Evolutionary conservation across 37 sponge, comb jelly and placozoan genomes (phyloP).

Genomic region (Corticium candelabrum): DNA sequence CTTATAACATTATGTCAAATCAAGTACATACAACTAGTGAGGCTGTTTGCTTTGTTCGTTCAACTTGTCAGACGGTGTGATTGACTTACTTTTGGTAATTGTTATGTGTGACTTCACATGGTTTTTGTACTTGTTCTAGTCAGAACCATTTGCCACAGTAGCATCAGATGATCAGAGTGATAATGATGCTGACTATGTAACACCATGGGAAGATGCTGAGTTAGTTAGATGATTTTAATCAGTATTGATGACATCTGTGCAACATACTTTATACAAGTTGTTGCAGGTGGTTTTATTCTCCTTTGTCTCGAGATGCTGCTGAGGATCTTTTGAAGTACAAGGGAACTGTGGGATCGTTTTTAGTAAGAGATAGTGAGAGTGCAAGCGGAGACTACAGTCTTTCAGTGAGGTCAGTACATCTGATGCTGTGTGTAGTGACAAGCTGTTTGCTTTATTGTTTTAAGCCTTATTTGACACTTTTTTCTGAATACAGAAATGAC

Average conservation of each 20-base stretch:
- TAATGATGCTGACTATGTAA: background rate
- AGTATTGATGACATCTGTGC: background rate
- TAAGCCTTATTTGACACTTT: too few species aligned
- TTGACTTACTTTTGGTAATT: too few species aligned
- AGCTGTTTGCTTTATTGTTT: too few species aligned
- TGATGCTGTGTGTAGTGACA: too few species aligned
- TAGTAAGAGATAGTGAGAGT: background rate
- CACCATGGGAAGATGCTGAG: background rate
- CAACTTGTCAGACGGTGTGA: too few species aligned
- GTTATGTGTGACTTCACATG: too few species aligned
- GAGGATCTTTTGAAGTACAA: background rate
- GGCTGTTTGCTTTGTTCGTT: too few species aligned
- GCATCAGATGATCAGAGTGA: background rate
- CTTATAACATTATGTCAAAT: too few species aligned
- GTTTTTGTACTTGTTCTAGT: too few species aligned
- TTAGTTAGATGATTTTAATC: background rate
- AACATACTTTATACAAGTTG: background rate
- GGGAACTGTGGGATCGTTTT: background rate
- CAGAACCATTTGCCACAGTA: background rate
- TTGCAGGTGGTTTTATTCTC: background rate
- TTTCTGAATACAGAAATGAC: background rate
- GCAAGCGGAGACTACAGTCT: background rate
- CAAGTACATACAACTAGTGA: too few species aligned
- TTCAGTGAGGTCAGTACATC: background rate
- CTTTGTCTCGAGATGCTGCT: background rate